Evolutionary conservation across 2,888 invertebrate species (phyloP).

Genomic region (Platycheirus albimanus): DNA sequence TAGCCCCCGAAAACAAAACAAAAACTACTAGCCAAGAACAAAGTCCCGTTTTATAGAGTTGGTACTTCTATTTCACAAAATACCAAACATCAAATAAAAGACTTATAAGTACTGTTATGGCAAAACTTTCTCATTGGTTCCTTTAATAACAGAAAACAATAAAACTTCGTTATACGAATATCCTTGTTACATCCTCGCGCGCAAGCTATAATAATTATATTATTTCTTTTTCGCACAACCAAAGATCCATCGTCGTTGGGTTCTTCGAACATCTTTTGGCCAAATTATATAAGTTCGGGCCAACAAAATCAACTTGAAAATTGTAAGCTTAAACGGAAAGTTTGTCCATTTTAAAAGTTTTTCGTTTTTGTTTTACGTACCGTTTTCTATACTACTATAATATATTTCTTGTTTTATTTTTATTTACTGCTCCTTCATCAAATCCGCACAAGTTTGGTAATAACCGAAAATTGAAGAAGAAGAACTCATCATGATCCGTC

Average conservation of each 20-base stretch:
- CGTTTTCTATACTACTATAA: slow-evolving; percentile 6
- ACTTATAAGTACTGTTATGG: slow-evolving; percentile 9
- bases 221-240: slow-evolving; percentile 15
- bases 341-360: slow-evolving; percentile 49
- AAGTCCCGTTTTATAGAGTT: background rate
- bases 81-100: slow-evolving; percentile 23
- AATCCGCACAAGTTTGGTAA: slow-evolving; percentile 68
- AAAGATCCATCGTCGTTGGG: slow-evolving; percentile 55
- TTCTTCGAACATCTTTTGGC: too few species aligned
- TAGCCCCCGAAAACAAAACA: slow-evolving; percentile 25
- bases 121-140: slow-evolving; percentile 20
- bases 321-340: slow-evolving; percentile 59
- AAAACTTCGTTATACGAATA: slow-evolving; percentile 52
- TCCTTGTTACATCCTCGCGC: slow-evolving; percentile 42
- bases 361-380: slow-evolving; percentile 30
- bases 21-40: slow-evolving; percentile 13
- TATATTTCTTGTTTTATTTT: slow-evolving; percentile 1
- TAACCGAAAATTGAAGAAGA: slow-evolving; percentile 59
- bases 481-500: slow-evolving; percentile 38
- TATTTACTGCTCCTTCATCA: slow-evolving; percentile 51
- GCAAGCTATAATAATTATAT: slow-evolving; percentile 56
- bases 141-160: slow-evolving; percentile 46
- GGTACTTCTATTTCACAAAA: background rate
- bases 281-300: too few species aligned
- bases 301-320: slow-evolving; percentile 56